Percentiles rank a stretch among this genome's conserved stretches.
Conservation (phyloP, 1,140 invertebrate species). For the Heliconius hermathena region DNA sequence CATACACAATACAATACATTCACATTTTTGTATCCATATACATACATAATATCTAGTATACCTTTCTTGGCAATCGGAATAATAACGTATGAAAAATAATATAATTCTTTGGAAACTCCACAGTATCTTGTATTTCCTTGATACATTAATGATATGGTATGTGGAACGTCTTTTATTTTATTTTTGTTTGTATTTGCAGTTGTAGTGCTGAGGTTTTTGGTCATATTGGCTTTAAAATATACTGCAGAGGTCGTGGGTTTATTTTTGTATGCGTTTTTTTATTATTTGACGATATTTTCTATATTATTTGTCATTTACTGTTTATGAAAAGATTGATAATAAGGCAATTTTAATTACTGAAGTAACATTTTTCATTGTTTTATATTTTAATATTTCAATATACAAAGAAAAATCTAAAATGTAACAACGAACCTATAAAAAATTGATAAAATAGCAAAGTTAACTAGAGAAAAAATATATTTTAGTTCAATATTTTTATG, state of each 20-base stretch:
- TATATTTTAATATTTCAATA: no score
- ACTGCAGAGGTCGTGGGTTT: not conserved
- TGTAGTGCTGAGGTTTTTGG: not conserved
- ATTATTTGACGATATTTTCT: not conserved
- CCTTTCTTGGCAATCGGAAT: slow-evolving; percentile 31
- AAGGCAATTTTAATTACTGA: no score
- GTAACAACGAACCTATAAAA: no score
- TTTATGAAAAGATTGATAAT: no score
- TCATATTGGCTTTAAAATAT: not conserved
- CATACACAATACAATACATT: no score
- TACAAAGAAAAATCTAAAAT: no score
- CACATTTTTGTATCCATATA: not conserved
- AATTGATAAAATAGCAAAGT: no score
- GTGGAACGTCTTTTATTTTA: slow-evolving; percentile 13
- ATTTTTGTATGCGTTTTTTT: not conserved
- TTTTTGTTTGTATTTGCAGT: not conserved
- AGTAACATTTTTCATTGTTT: no score
- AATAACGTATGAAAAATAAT: slow-evolving; percentile 22
- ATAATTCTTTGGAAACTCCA: slow-evolving; percentile 16
- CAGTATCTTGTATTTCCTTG: not conserved
- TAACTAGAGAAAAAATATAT: no score
- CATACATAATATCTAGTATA: slow-evolving; percentile 1
- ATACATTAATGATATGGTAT: not conserved
- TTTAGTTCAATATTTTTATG: no score
- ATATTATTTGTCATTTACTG: not conserved